phyloP scores from a whole-genome alignment of 2,888 invertebrate species.

The Litoditis marina region DNA sequence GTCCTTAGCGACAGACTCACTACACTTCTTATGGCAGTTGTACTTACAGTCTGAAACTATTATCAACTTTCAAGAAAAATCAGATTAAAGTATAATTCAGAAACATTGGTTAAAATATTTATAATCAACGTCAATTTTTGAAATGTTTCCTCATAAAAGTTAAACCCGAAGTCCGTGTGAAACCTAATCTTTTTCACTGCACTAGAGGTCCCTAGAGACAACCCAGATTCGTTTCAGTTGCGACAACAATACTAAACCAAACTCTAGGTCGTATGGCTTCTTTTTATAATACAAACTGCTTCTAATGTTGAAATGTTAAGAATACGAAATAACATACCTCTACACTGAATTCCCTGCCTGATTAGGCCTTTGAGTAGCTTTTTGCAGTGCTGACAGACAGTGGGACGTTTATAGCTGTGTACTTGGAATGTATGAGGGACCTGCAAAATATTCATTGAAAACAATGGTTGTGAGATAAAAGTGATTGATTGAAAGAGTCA shows the following conservation, averaged over 20 bases:
- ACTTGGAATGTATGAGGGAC: conserved; percentile 95
- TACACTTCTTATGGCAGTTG: conserved; percentile 89
- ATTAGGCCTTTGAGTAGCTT: conserved; percentile 89
- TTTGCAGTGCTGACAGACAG: conserved; percentile 91
- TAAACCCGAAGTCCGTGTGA: no score
- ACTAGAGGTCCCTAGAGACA: no score
- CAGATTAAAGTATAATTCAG: no score
- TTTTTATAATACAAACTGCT: no score
- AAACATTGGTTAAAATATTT: no score
- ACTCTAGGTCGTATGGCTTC: no score
- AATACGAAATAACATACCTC: conserved; percentile 66
- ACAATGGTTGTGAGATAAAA: neutral
- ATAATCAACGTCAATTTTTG: no score
- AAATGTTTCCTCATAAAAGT: no score
- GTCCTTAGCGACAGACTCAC: conserved; percentile 57
- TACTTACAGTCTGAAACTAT: conserved; percentile 77
- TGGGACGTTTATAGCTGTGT: conserved; percentile 92
- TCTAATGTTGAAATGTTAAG: neutral
- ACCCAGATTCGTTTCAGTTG: no score
- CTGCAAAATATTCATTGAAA: conserved; percentile 64
- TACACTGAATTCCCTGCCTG: conserved; percentile 88
- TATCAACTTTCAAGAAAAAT: no score
- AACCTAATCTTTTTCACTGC: no score
- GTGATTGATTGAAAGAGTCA: neutral
- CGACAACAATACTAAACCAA: no score